phyloP scores from a whole-genome alignment of 2,797 vertebrate genomes.

The Neopelma chrysocephalum region DNA sequence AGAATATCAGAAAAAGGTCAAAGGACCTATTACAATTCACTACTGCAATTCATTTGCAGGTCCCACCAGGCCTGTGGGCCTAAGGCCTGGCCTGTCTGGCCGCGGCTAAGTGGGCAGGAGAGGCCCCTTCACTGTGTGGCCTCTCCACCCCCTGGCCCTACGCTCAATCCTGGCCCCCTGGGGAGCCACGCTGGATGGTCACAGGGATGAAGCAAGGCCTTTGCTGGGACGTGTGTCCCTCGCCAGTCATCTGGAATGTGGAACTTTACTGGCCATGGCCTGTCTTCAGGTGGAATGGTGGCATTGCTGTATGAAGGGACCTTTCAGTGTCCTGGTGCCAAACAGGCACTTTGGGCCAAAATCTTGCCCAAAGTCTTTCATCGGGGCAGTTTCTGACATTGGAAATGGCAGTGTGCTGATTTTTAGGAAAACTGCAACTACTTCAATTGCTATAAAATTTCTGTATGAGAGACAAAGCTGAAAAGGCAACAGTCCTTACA shows the following conservation, averaged over 20 bases:
- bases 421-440: background rate
- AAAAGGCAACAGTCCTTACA: background rate
- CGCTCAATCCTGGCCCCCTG: accelerated
- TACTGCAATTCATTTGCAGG: accelerated
- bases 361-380: background rate
- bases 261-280: accelerated
- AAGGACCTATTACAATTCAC: background rate
- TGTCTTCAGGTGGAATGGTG: background rate
- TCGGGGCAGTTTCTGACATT: background rate
- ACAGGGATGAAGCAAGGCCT: accelerated
- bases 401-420: background rate
- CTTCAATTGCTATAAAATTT: background rate
- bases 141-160: background rate
- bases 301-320: background rate
- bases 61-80: accelerated
- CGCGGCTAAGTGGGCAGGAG: accelerated
- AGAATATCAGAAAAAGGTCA: background rate
- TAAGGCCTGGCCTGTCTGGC: accelerated
- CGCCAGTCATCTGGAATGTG: accelerated
- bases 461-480: background rate
- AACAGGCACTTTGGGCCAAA: background rate
- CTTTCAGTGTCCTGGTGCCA: background rate
- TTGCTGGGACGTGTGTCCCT: background rate
- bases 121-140: accelerated
- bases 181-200: background rate